Conservation (phyloP, 2,113 vertebrate species). For the Tetrao urogallus region DNA sequence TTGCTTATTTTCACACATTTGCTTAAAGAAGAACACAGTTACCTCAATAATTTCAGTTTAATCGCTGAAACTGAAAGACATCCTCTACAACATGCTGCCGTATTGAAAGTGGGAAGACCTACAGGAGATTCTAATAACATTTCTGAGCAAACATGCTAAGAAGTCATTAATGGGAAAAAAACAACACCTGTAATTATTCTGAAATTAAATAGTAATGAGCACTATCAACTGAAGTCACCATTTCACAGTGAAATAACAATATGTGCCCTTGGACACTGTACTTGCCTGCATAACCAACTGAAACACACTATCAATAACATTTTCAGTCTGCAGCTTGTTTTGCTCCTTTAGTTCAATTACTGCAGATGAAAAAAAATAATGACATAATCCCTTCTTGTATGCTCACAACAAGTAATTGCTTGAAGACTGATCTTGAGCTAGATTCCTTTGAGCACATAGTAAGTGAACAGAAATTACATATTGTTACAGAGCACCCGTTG, state of each 20-base stretch:
- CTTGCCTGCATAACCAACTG: not conserved
- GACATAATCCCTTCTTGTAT: not conserved
- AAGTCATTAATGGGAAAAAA: not conserved
- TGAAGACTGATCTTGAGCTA: not conserved
- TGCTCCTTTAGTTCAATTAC: not conserved
- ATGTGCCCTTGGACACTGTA: not conserved
- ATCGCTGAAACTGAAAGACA: not conserved
- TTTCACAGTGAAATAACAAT: not conserved
- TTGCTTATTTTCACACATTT: not conserved
- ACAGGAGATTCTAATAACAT: not conserved
- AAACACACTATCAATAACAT: not conserved
- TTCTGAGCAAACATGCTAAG: not conserved
- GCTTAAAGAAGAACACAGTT: not conserved
- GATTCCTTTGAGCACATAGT: not conserved
- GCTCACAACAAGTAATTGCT: not conserved
- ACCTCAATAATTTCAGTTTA: not conserved
- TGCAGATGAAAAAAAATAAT: not conserved
- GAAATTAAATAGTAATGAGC: not conserved
- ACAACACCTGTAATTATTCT: not conserved
- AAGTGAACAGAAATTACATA: not conserved
- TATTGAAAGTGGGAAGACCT: not conserved
- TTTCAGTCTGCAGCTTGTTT: not conserved
- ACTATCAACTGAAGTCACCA: not conserved
- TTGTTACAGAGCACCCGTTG: not conserved
- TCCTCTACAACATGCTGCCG: not conserved